Base-by-base conservation (phyloP, 2,888 invertebrate species). In the Sesamia inferens region DNA sequence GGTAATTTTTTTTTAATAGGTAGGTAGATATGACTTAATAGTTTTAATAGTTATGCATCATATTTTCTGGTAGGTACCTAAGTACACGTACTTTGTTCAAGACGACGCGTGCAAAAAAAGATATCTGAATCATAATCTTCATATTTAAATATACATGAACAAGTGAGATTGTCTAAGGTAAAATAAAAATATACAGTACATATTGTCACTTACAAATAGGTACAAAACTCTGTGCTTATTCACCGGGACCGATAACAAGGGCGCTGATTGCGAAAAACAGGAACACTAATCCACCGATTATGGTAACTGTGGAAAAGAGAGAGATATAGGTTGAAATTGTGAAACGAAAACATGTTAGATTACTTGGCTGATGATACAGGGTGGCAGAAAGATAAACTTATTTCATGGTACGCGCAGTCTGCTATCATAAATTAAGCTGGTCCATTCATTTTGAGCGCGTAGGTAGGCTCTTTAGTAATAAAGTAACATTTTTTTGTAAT, bases 271-370 rank as follows among this genome's bases (percentile, higher is more conserved):
- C 99, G 96, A 99, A 99, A 83, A 99, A 95, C 79, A 99, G 96
- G 96, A 99, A 99, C 86, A 99, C 99, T 71, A 99, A 94, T 90
- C 99, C 99, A 86, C 99, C 99, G 89, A 99, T 98, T 89, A 99
- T 97, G 73, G 99, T 99, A 80, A 99, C 99, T 99, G 97, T 82
- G 97, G 97, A 90, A 88, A 91, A 90, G 88, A 90, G 85, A 87
- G 84, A 88, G 75, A 74, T n/a, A 59, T 16, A 62, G 22, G 22
- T 58, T 65, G 68, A 65, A 67, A 61, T 24, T 22, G 58, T 7
- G 19, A 19, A 22, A 24, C 8, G n/a, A 48, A 54, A 54, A n/a
- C 1, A 31, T 4, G 5, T 0, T 1, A 0, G 13, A n/a, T n/a
- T n/a, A 19, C 10, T 51, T 13, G 14, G 2, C 13, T 19, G 48